Base-by-base conservation (phyloP, 1,140 invertebrate genomes). In the Pteromalus puparum region DNA sequence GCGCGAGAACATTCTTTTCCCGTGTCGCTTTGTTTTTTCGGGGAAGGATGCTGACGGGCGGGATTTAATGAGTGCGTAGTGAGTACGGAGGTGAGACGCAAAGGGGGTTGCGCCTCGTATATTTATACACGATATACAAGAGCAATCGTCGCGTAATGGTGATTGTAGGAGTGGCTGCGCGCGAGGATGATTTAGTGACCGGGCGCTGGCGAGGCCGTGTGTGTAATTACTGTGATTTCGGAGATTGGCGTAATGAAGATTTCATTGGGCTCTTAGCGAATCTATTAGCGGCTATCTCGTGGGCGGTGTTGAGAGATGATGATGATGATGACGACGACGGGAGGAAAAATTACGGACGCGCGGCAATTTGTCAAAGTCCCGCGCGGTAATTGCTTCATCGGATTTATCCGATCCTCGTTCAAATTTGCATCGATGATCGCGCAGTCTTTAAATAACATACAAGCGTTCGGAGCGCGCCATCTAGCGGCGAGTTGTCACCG, bases 1-100 rank as follows among this genome's bases (percentile, higher is more conserved):
- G 53, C n/a, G 34, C 13, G 10, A 72, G 76, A 61, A 73, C 67
- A 83, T 81, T 84, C 76, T 84, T 88, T 88, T 89, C 85, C 85
- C 86, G 86, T 85, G 79, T 72, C 76, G 85, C 86, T 86, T 82
- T 61, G 28, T 46, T 77, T 83, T 83, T 83, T 67, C 68, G 73
- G 28, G 24, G 82, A 78, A 72, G 53, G 73, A 76, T 68, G 6
- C 46, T 61, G 53, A 61, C 53, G 46, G n/a, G 28, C 34, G 18
- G 74, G 82, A 84, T 61, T 83, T 24, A 42, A 74, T n/a, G 72
- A 74, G 26, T 34, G 13, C 10, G 10, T 53, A 61, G 18, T 38
- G 46, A 24, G n/a, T 34, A 48, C 24, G 1, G 10, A 34, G 30
- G 30, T 34, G 24, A 10, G 67, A 28, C 67, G 67, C 67, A 2